Evolutionary conservation across 2,888 invertebrate species (phyloP), one percentile per base, ranked within the genome.

Genomic region (Eurytoma adleriae): DNA sequence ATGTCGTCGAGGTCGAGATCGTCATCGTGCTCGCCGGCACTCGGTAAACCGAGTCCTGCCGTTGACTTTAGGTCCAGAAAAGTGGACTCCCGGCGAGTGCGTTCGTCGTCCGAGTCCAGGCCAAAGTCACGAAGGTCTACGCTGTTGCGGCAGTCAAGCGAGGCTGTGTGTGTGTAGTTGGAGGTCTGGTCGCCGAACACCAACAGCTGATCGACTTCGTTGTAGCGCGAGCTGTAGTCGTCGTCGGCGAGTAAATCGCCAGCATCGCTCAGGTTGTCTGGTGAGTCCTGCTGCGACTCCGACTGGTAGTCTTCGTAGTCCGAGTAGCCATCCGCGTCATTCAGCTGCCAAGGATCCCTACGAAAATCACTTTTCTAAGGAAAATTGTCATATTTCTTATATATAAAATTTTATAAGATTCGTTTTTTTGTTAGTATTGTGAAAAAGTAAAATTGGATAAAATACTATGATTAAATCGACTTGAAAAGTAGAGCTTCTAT

Each of bases 51-150:
- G 20, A 75, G 59, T 2, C 75, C 13, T n/a, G 74, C 48, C 40
- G 74, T 54, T 18, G 76, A 68, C 64, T 82, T 87, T 68, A 89
- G 84, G 76, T 88, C 87, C 83, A 88, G 86, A 75, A 90, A 84
- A 50, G 88, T 84, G 78, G 88, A 89, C 52, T 86, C 84, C 87
- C 88, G 83, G 86, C 88, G 81, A 87, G 83, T 72, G 87, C 89
- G 83, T 64, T 82, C 80, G 71, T 79, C 80, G 57, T 80, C 78
- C 30, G 72, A 67, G 59, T 90, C 88, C 75, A 90, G 84, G 72
- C 90, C 90, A 83, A 90, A 90, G 78, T 90, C 90, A 0, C 90
- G 88, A 18, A 90, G 83, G 82, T 90, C 90, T 40, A 88, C 89
- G 68, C 90, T 89, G 84, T 90, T 90, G 14, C 89, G 86, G 81